Base-by-base conservation (phyloP, 2,888 invertebrate species). In the Pterostichus niger region DNA sequence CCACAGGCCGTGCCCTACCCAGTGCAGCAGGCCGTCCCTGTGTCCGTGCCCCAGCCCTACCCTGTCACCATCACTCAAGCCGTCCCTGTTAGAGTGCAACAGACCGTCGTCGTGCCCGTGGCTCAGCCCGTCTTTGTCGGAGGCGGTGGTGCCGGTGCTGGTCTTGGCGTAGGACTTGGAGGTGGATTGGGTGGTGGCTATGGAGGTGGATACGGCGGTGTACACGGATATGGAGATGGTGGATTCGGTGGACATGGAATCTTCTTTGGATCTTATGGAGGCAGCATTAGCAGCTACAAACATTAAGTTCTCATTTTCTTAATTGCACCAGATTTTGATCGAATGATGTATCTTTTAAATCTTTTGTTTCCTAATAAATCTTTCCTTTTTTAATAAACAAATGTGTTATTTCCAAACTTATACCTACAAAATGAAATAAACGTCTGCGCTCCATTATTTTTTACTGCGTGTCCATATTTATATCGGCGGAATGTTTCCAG, bases 241-340 rank as follows among this genome's bases (percentile, higher is more conserved):
- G 85, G 84, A 49, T 56, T 83, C 17, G 84, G 83, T 71, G 10
- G 76, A 6, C 64, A 78, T 15, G 31, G 77, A 9, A 56, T 33
- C 6, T 83, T 84, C 44, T 68, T 81, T 31, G 84, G 82, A 49
- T 61, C 80, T 52, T 68, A 46, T 46, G 1, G 89, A 89, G 5
- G 89, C 88, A 79, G 88, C 86, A 24, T 24, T 3, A 24, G 24
- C 24, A 24, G 24, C 24, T 85, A 78, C 87, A 87, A 84, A 87
- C 88, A 40, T 88, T 89, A 6, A 86, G 88, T 13, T 88, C 90
- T 17, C 87, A 89, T 54, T 89, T 90, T 52, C 89, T 56, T 24
- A 1, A n/a, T 13, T 90, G 4, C 88, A 88, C 17, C 54, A 24
- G 24, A 24, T 24, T 24, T 24, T 56, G 17, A 15, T 56, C 17